Base-by-base conservation (phyloP, 2,797 vertebrate species). In the Limnodromus scolopaceus region DNA sequence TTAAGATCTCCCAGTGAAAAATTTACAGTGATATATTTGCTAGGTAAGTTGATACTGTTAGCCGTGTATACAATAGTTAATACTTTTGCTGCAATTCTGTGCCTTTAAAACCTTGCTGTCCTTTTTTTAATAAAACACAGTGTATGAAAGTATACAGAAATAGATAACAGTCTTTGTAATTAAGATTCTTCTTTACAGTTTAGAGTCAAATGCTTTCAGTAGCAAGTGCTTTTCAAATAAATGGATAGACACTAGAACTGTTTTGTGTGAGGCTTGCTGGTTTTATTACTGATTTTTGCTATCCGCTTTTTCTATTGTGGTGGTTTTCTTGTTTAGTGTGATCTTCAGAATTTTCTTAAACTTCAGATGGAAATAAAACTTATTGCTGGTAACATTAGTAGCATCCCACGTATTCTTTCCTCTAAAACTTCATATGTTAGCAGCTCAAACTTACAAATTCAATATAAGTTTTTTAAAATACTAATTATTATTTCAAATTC, bases 1-100 rank as follows among this genome's bases (percentile, higher is more conserved):
- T 87, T 81, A 85, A 95, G 79, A 95, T 57, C 38, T 92, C 60
- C 68, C 76, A 85, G 77, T 93, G 87, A 69, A 88, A 93, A 82
- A 98, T 98, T 96, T 69, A 79, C 69, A 85, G 71, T 87, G 87
- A 46, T 75, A 69, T 41, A 92, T 95, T 95, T 87, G 81, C 36
- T 28, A 93, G 95, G 98, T 98, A 93, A 97, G 97, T 96, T 60
- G 72, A 34, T 79, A 16, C 43, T 13, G 28, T 61, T 68, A 54
- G 49, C 36, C 57, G 16, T 6, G 1, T 55, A 5, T 79, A 25
- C 10, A 18, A 4, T 23, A 68, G 11, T 60, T 57, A 48, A 25
- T 28, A 41, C 11, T 81, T 60, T 6, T 43, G 27, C 30, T 74
- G 43, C 72, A 91, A 65, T 83, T 23, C 65, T 68, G 10, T 0